Evolutionary conservation across 2,797 vertebrate genomes (phyloP).

Genomic region (Diplodus puntazzo): DNA sequence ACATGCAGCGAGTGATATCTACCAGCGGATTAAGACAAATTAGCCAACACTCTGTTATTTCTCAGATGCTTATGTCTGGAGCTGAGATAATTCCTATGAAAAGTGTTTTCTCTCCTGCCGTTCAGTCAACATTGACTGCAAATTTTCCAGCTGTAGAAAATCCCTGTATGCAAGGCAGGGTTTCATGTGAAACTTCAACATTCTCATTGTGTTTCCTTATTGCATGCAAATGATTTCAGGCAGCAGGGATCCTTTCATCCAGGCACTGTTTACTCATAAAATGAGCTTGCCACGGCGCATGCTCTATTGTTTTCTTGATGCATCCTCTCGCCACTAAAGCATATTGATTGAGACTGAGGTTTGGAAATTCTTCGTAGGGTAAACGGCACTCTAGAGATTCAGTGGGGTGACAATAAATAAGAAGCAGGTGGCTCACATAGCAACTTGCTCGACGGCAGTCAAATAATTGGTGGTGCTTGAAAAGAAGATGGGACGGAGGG

Average conservation of each 20-base stretch:
- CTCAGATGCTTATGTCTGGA: conserved; percentile 3
- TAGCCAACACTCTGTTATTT: conserved; percentile 8
- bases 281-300: conserved; percentile 8
- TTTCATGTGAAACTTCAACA: conserved; percentile 31
- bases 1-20: conserved; percentile 22
- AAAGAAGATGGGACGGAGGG: conserved; percentile 23
- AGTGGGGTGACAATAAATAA: conserved; percentile 59
- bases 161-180: neutral
- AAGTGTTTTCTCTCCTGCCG: neutral
- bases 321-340: conserved; percentile 32
- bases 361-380: conserved; percentile 39
- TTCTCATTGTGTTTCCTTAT: conserved; percentile 29
- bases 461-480: conserved; percentile 59
- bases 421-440: conserved; percentile 49
- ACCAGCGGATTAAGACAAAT: conserved; percentile 44
- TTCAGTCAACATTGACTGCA: conserved; percentile 14
- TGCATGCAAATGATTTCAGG: conserved; percentile 47
- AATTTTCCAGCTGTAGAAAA: conserved; percentile 21
- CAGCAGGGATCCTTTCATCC: conserved; percentile 42
- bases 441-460: conserved; percentile 39
- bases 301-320: conserved; percentile 43
- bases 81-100: conserved; percentile 23
- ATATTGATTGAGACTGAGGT: conserved; percentile 58
- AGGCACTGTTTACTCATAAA: conserved; percentile 51
- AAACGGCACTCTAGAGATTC: conserved; percentile 43